These are phyloP conservation scores for Anas flavirostris DNA, from an alignment of 2,797 vertebrate species.

Conservation along the genomic window DNA sequence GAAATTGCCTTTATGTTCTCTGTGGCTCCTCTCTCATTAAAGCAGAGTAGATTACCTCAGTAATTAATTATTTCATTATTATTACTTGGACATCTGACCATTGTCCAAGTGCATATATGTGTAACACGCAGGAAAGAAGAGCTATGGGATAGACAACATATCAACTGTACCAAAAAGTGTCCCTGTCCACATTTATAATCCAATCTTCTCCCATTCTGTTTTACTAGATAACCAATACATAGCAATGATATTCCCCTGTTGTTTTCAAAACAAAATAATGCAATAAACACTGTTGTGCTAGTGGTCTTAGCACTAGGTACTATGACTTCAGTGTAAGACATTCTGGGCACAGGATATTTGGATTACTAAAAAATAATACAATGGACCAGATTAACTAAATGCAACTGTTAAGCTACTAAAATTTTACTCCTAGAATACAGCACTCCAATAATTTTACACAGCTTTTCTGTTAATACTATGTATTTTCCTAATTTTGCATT, in stretches of 20 bases:
- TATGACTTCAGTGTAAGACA: neutral
- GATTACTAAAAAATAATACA: neutral
- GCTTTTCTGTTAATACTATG: neutral
- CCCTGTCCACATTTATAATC: neutral
- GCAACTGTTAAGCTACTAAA: neutral
- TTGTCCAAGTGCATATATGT: neutral
- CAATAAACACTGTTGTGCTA: neutral
- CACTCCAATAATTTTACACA: neutral
- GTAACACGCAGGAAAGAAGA: neutral
- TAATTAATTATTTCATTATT: neutral
- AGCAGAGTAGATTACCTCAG: neutral
- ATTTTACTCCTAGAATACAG: neutral
- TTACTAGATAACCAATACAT: neutral
- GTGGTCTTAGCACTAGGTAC: neutral
- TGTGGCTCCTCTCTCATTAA: neutral
- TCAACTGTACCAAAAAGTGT: neutral
- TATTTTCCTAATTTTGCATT: neutral
- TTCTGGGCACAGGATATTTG: neutral
- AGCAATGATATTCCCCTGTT: neutral
- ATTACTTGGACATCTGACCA: neutral
- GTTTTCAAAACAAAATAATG: neutral
- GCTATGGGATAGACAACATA: neutral
- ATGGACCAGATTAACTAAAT: neutral
- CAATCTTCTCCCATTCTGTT: neutral
- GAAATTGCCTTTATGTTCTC: neutral